These are phyloP conservation scores for Bubo blakistoni DNA, from an alignment of 2,113 vertebrate genomes.

Conservation along the genomic window DNA sequence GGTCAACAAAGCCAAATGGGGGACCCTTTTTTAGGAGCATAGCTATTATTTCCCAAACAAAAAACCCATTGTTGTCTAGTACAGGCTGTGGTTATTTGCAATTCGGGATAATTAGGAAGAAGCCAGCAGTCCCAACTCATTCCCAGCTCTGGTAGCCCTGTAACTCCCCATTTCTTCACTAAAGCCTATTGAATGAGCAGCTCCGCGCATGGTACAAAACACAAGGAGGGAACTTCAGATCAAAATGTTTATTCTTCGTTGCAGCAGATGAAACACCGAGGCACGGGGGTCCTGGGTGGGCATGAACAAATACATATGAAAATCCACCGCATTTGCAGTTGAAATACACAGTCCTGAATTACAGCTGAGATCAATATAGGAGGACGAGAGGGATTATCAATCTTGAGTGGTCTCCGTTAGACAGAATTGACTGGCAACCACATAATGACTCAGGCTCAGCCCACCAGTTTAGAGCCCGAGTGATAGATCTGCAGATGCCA, in stretches of 20 bases:
- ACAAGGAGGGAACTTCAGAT: slow-evolving; percentile 13
- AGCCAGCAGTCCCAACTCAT: not conserved
- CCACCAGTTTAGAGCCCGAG: slow-evolving; percentile 58
- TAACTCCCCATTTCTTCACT: not conserved
- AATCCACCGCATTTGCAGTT: not conserved
- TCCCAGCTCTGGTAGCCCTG: not conserved
- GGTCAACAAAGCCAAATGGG: not conserved
- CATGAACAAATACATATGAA: not conserved
- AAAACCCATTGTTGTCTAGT: not conserved
- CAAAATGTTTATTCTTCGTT: slow-evolving; percentile 42
- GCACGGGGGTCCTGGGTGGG: not conserved
- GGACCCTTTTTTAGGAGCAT: not conserved
- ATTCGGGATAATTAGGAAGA: not conserved
- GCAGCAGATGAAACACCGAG: not conserved
- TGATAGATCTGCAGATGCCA: slow-evolving; percentile 69
- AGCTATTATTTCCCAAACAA: not conserved
- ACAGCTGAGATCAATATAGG: slow-evolving; percentile 47
- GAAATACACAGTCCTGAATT: slow-evolving; percentile 18
- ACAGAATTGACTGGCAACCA: slow-evolving; percentile 66
- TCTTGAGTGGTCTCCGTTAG: slow-evolving; percentile 58
- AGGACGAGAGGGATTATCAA: slow-evolving; percentile 57
- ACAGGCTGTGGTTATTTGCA: not conserved
- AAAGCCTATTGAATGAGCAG: not conserved
- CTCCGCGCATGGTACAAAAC: not conserved
- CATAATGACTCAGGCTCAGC: slow-evolving; percentile 65